Conservation (phyloP, 2,113 vertebrate species). For the Arizona elegans region DNA sequence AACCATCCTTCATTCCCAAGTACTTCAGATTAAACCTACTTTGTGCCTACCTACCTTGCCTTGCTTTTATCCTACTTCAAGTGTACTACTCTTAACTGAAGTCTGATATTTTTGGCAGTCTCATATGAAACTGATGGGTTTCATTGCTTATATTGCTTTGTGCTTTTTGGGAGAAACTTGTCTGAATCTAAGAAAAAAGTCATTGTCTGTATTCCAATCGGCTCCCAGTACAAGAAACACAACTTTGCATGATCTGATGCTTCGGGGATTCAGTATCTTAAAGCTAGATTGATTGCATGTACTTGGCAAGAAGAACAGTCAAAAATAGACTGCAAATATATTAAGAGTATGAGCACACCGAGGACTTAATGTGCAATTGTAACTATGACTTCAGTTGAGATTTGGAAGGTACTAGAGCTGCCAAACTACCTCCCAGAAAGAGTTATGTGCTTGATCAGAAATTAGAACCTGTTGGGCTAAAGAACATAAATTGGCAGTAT, state of each 20-base stretch:
- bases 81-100: background rate
- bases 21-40: background rate
- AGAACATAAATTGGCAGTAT: background rate
- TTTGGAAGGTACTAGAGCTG: background rate
- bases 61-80: background rate
- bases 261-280: background rate
- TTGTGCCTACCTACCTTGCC: background rate
- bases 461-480: background rate
- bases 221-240: background rate
- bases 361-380: too few species aligned
- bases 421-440: background rate
- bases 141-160: background rate
- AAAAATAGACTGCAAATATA: background rate
- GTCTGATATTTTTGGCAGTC: background rate
- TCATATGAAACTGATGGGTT: background rate
- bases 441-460: background rate
- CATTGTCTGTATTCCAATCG: background rate
- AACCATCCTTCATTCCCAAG: background rate
- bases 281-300: background rate
- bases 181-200: background rate
- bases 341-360: background rate
- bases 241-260: background rate
- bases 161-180: background rate
- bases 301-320: background rate
- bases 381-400: background rate